Percentiles rank a stretch among this genome's conserved stretches.
Evolutionary conservation across 1,140 invertebrate species (phyloP).

Genomic region (Cyrtorhinus lividipennis): DNA sequence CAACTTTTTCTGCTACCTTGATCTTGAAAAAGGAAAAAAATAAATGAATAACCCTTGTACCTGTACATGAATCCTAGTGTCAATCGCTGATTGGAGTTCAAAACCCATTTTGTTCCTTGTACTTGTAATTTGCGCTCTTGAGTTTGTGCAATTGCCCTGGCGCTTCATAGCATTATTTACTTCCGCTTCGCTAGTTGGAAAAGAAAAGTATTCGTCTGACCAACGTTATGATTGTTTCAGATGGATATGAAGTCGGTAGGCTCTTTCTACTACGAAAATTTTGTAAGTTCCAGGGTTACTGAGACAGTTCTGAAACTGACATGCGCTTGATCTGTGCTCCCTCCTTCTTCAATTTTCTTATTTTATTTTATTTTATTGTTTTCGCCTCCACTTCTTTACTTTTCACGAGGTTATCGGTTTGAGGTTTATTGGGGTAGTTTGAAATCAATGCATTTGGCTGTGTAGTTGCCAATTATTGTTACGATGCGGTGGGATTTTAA

Average conservation of each 20-base stretch:
- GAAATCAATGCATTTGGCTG: too few species aligned
- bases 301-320: not conserved
- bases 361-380: too few species aligned
- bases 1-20: too few species aligned
- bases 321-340: conserved; percentile 1
- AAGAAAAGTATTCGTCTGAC: conserved; percentile 21
- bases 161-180: conserved; percentile 8
- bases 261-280: conserved; percentile 85
- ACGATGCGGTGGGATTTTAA: too few species aligned
- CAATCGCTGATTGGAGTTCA: not conserved
- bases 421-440: too few species aligned
- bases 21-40: too few species aligned
- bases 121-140: not conserved
- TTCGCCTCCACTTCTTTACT: not conserved
- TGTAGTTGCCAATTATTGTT: too few species aligned
- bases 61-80: too few species aligned
- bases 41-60: too few species aligned
- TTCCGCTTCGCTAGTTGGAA: conserved; percentile 16
- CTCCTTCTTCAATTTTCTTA: not conserved
- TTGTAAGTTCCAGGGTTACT: conserved; percentile 51
- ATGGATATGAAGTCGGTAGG: conserved; percentile 87
- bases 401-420: too few species aligned
- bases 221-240: conserved; percentile 45
- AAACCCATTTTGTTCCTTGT: not conserved
- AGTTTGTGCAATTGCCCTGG: conserved; percentile 5